Percentiles rank a stretch among this genome's conserved stretches.
Conservation (phyloP, 1,140 invertebrate genomes). For the Chironomus striatipennis region DNA sequence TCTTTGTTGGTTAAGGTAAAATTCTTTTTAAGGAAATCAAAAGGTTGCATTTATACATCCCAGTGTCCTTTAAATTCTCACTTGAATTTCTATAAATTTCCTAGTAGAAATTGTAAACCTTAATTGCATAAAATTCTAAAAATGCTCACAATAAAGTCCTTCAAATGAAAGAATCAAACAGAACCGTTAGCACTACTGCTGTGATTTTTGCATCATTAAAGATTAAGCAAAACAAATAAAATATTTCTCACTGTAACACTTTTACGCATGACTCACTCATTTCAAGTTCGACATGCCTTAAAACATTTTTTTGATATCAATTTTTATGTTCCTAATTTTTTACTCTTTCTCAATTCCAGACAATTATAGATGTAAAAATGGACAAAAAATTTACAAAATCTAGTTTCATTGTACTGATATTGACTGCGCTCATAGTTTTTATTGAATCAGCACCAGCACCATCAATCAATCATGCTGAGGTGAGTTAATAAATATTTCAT, state of each 20-base stretch:
- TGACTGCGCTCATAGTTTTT: neutral
- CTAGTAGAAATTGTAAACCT: no score
- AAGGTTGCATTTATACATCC: no score
- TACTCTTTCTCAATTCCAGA: neutral
- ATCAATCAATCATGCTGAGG: conserved; percentile 22
- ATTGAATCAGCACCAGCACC: neutral
- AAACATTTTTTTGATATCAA: no score
- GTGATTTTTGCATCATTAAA: neutral
- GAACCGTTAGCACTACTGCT: neutral
- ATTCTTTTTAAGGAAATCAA: no score
- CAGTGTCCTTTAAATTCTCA: no score
- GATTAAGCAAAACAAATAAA: neutral
- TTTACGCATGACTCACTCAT: neutral
- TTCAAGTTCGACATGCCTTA: neutral
- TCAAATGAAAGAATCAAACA: neutral
- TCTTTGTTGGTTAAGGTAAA: no score
- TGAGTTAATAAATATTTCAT: neutral
- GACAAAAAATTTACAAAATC: neutral
- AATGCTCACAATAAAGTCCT: no score
- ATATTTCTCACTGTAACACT: no score
- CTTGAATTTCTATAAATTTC: no score
- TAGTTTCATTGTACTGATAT: neutral
- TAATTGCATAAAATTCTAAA: no score
- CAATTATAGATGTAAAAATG: conserved; percentile 16
- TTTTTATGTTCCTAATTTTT: neutral